Conservation (phyloP, 1,140 invertebrate genomes). For the Drosophila pectinifera region DNA sequence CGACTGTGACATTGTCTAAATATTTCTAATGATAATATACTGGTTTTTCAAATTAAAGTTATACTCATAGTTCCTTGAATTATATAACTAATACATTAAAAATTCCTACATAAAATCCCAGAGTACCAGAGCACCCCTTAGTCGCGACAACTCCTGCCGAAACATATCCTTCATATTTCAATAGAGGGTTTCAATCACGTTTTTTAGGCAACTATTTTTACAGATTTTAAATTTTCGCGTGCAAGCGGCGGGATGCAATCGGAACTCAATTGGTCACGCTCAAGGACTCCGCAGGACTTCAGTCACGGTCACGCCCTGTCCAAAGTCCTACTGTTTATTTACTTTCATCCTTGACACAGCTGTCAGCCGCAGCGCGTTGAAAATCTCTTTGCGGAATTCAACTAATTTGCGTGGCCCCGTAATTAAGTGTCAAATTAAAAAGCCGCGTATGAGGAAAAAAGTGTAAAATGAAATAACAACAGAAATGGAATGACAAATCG, state of each 20-base stretch:
- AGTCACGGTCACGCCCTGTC: constrained; percentile 29
- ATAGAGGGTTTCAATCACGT: constrained; percentile 1
- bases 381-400: constrained; percentile 40
- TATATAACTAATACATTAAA: too few species aligned
- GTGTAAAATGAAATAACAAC: constrained; percentile 20
- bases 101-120: too few species aligned
- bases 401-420: constrained; percentile 44
- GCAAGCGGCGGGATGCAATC: constrained; percentile 5
- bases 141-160: neutral
- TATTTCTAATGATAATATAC: too few species aligned
- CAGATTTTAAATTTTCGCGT: constrained; percentile 20
- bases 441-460: neutral
- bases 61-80: too few species aligned
- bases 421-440: constrained; percentile 47
- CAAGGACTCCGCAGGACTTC: constrained; percentile 36
- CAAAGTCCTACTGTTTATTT: neutral
- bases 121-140: neutral
- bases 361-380: constrained; percentile 21
- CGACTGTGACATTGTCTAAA: too few species aligned
- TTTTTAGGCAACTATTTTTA: constrained; percentile 3
- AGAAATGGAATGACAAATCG: constrained; percentile 42
- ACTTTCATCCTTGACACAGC: constrained; percentile 31
- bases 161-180: neutral
- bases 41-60: too few species aligned
- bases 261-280: constrained; percentile 35